Base-by-base conservation (phyloP, 2,113 vertebrate species). In the Poeciliopsis turrubarensis region DNA sequence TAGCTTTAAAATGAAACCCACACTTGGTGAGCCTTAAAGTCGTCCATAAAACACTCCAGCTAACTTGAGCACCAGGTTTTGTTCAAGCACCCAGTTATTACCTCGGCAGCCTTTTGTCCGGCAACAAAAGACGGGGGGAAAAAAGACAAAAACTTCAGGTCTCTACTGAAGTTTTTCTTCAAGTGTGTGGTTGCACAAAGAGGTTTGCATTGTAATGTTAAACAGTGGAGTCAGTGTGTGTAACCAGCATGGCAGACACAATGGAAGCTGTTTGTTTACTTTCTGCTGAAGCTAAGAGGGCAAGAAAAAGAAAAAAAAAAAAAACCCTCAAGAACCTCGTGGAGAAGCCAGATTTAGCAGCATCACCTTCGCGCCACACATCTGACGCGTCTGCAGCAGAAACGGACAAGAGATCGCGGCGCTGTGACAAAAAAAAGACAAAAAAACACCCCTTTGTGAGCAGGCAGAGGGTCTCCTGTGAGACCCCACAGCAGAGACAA, bases 401-500 rank as follows among this genome's bases (percentile, higher is more conserved):
- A 84, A 75, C 57, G 76, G 47, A 61, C 41, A 64, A 12, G 10
- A 37, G 34, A 11, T 11, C 6, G 67, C 71, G 27, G 78, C 5
- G 25, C 51, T 7, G 69, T 29, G 75, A 93, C 86, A 92, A 89
- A 86, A 74, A 17, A 32, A 32, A 32, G 7, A 1, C 32, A 32
- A 32, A 30, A 30, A 1, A 31, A 31, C 30, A 26, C 27, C 72
- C 68, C 75, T 90, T 93, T 92, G 89, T 91, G 85, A 12, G 34
- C 34, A 37, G 34, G 10, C 64, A 31, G 64, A 31, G 65, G 3
- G 41, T 72, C 67, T 86, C 85, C 81, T 77, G 68, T 68, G 87
- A 86, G 88, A 80, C 54, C n/a, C n/a, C 34, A 29, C 64, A 84
- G 79, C 70, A 67, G 72, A 85, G 86, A 92, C 90, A 89, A 91